Evolutionary conservation across 2,797 vertebrate genomes (phyloP), one percentile per base, ranked within the genome.

Genomic region (Nannoperca australis): DNA sequence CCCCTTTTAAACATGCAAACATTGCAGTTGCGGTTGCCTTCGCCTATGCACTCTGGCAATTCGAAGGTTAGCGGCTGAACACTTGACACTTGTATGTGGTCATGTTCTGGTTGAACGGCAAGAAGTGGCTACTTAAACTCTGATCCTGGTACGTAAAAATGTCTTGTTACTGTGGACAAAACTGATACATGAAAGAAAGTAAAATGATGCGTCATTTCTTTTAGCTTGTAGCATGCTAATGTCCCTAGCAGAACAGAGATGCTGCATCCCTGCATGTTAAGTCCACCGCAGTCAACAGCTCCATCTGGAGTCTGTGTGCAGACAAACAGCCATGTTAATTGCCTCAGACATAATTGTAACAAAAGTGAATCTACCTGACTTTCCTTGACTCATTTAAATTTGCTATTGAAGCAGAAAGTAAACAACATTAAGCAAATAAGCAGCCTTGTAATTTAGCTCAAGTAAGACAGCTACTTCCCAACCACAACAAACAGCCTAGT

Each of bases 291-390:
- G 76, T 40, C 68, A 67, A 68, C 66, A 61, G 68, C 79, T 73
- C 84, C 79, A 85, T 70, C 82, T 85, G 77, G 65, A 81, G 84
- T 65, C 73, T 58, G 47, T 70, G 38, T 40, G 34, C 34, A 73
- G 18, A 65, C 49, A 36, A 73, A 59, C 40, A 56, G 20, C 73
- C 20, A 7, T 34, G 30, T 47, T 49, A 32, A 40, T 45, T 61
- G 38, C 20, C 49, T 34, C 45, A 18, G 6, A 12, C 11, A 58
- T 27, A 51, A 14, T 10, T 54, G 18, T n/a, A 36, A 24, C 27
- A 62, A 51, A 78, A 14, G 20, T 8, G 10, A 71, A 40, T 63
- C 14, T 1, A 4, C 4, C 17, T 2, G 10, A 30, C 30, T 69
- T 54, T 42, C 15, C 40, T 27, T 53, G 47, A 58, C 47, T 7